phyloP scores from a whole-genome alignment of 2,113 vertebrate genomes.

The Eubucco bourcierii region DNA sequence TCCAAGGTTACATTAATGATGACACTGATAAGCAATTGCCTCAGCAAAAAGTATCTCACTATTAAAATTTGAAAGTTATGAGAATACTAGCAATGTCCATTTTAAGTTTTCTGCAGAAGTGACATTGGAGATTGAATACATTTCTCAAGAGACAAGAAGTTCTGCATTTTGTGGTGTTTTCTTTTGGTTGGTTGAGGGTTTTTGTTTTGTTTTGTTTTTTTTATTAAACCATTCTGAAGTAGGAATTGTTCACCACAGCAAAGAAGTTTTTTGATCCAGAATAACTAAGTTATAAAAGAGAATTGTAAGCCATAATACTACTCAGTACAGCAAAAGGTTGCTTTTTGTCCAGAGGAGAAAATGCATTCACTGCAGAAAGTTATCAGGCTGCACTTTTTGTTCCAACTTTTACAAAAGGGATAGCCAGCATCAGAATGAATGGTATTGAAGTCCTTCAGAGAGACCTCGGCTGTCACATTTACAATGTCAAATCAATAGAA shows the following conservation, averaged over 20 bases:
- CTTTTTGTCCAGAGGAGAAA: slow-evolving; percentile 37
- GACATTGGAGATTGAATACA: not conserved
- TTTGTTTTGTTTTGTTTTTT: not conserved
- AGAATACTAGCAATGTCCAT: not conserved
- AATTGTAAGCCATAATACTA: not conserved
- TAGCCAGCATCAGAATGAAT: slow-evolving; percentile 44
- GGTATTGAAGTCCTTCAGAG: slow-evolving; percentile 21
- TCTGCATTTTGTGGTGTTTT: not conserved
- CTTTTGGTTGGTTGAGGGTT: not conserved
- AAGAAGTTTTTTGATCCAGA: not conserved
- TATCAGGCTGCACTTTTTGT: slow-evolving; percentile 30
- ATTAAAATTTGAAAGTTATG: not conserved
- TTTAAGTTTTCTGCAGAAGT: not conserved
- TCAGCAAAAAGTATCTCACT: not conserved
- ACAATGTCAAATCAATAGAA: slow-evolving; percentile 20
- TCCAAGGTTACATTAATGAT: not conserved
- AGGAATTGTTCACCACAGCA: not conserved
- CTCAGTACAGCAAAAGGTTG: not conserved
- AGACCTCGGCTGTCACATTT: slow-evolving; percentile 5
- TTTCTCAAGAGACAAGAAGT: not conserved
- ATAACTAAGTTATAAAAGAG: not conserved
- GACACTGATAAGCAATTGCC: not conserved
- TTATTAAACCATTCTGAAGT: not conserved
- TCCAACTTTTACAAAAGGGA: slow-evolving; percentile 20
- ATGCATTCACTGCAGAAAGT: slow-evolving; percentile 52